Evolutionary conservation across 2,797 vertebrate species (phyloP).

Genomic region (Enteromius trimaculatus): DNA sequence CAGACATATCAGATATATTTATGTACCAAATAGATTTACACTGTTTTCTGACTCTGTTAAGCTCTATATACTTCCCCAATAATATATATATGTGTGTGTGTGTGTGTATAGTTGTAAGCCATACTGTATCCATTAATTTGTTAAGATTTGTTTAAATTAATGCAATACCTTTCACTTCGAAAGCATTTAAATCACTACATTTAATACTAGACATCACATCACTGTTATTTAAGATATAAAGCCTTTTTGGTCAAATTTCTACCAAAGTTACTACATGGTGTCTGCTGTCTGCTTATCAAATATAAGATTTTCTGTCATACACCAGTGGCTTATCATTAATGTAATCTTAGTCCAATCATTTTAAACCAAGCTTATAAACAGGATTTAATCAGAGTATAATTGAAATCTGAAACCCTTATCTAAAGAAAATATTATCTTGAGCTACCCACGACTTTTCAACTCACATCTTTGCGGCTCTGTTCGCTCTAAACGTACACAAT

Average conservation of each 20-base stretch:
- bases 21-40: not conserved
- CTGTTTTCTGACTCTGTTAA: not conserved
- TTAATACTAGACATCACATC: not conserved
- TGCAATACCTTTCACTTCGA: too few species aligned
- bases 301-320: not conserved
- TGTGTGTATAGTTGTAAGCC: too few species aligned
- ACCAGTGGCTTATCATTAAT: not conserved
- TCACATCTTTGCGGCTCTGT: not conserved
- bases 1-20: not conserved
- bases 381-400: slow-evolving; percentile 9
- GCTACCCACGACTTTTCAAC: not conserved
- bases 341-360: slow-evolving; percentile 13
- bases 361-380: not conserved
- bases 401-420: slow-evolving; percentile 37
- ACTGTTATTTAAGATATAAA: not conserved
- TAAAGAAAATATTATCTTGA: slow-evolving; percentile 39
- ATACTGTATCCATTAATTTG: too few species aligned
- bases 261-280: not conserved
- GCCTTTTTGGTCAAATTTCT: not conserved
- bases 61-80: too few species aligned
- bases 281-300: not conserved
- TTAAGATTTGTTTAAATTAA: too few species aligned
- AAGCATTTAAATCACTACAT: not conserved
- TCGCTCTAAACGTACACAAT: slow-evolving; percentile 21
- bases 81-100: too few species aligned